Conservation (phyloP, 2,888 invertebrate species). For the Deroplatys truncata region DNA sequence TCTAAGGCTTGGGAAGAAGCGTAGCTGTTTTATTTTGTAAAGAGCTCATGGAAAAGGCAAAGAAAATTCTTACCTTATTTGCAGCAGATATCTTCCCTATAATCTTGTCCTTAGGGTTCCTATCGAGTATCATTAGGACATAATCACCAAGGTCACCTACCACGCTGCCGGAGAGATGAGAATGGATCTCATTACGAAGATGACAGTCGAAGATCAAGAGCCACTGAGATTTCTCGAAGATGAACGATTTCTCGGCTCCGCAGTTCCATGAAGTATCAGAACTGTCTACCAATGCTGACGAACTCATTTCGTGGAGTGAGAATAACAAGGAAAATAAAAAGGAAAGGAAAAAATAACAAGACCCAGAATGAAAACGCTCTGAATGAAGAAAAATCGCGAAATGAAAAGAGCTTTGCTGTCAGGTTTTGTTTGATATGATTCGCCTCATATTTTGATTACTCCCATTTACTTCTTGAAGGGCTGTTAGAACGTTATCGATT, state of each 20-base stretch:
- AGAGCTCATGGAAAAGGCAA: no score
- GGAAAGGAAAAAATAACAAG: background rate
- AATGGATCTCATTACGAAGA: constrained; percentile 26
- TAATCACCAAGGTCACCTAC: constrained; percentile 1
- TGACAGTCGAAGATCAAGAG: constrained; percentile 28
- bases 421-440: constrained; percentile 6
- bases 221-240: constrained; percentile 10
- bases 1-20: no score
- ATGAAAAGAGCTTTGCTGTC: background rate
- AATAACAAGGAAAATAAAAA: constrained; percentile 7
- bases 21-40: no score
- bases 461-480: background rate
- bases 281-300: constrained; percentile 23
- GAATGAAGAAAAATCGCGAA: constrained; percentile 1
- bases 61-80: background rate
- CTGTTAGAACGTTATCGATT: background rate
- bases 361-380: background rate
- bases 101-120: background rate
- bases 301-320: constrained; percentile 21
- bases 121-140: background rate
- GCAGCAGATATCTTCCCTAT: background rate
- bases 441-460: background rate
- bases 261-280: constrained; percentile 21
- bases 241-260: constrained; percentile 21
- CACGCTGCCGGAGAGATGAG: background rate